A percentile compares a stretch with the other conserved stretches of the same genome.
phyloP scores from a whole-genome alignment of 2,888 invertebrate species.

The Scelioninae gen. 1 region DNA sequence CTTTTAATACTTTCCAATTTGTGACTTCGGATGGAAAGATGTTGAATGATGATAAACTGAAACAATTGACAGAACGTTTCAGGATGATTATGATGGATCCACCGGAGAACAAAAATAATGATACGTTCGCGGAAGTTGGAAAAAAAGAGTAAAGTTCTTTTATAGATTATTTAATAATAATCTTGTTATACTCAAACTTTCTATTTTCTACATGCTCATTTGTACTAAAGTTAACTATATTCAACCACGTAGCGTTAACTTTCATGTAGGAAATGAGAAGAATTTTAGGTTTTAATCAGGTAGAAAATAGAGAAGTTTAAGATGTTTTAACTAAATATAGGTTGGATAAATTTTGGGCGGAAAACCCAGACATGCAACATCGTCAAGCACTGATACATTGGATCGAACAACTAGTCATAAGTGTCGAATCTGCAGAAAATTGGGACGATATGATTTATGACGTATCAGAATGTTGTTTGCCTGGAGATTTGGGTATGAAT shows the following conservation, averaged over 20 bases:
- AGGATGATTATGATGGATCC: neutral
- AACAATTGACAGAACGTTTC: constrained; percentile 11
- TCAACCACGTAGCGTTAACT: no score
- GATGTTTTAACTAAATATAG: no score
- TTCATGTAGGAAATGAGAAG: no score
- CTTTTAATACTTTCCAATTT: constrained; percentile 22
- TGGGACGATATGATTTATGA: constrained; percentile 63
- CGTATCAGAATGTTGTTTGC: constrained; percentile 22
- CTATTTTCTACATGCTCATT: neutral
- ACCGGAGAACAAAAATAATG: constrained; percentile 15
- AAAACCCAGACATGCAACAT: no score
- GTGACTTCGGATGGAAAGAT: constrained; percentile 27
- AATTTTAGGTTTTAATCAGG: no score
- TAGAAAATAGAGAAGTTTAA: no score
- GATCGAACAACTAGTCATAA: neutral
- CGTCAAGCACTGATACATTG: no score
- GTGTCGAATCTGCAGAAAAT: constrained; percentile 38
- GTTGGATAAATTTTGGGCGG: no score
- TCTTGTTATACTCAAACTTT: no score
- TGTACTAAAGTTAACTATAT: neutral
- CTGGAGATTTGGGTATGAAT: constrained; percentile 73
- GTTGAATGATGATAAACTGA: constrained; percentile 6
- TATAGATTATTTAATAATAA: no score
- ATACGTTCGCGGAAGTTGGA: constrained; percentile 24
- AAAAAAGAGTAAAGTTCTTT: constrained; percentile 27